A percentile compares a stretch with the other conserved stretches of the same genome.
Conservation (phyloP, 2,888 invertebrate genomes). For the Dendrolimus pini region DNA sequence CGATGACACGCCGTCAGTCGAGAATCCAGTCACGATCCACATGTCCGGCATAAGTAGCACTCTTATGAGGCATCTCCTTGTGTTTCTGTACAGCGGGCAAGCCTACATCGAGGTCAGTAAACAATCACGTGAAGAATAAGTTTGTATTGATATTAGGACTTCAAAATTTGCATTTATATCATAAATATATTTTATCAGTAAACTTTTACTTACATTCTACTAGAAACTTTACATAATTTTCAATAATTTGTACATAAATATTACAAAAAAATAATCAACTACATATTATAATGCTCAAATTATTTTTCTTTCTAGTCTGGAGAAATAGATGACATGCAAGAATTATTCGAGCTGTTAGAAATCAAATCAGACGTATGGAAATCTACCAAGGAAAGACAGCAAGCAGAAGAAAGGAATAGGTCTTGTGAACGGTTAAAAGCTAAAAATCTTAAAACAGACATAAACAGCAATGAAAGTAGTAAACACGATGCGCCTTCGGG, state of each 20-base stretch:
- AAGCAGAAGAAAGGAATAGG: slow-evolving; percentile 67
- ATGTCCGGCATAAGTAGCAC: slow-evolving; percentile 89
- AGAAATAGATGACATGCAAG: slow-evolving; percentile 89
- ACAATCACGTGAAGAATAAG: not conserved
- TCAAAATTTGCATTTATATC: too few species aligned
- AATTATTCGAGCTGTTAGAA: slow-evolving; percentile 88
- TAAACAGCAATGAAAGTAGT: slow-evolving; percentile 72
- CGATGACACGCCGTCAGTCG: slow-evolving; percentile 82
- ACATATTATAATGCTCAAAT: too few species aligned
- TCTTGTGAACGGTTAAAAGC: slow-evolving; percentile 69
- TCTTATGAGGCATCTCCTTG: slow-evolving; percentile 88
- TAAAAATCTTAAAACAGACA: slow-evolving; percentile 64
- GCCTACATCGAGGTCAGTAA: slow-evolving; percentile 83
- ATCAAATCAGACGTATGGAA: slow-evolving; percentile 89
- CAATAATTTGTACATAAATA: too few species aligned
- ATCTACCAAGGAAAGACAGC: slow-evolving; percentile 72
- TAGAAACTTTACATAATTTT: too few species aligned
- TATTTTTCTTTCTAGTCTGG: slow-evolving; percentile 70
- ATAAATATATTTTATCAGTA: too few species aligned
- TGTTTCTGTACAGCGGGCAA: slow-evolving; percentile 91
- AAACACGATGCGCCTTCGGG: slow-evolving; percentile 70
- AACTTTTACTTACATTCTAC: too few species aligned
- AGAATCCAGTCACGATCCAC: slow-evolving; percentile 87
- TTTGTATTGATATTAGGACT: too few species aligned
- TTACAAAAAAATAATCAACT: too few species aligned